Evolutionary conservation across 2,113 vertebrate genomes (phyloP).

Genomic region (Syngnathus typhle): DNA sequence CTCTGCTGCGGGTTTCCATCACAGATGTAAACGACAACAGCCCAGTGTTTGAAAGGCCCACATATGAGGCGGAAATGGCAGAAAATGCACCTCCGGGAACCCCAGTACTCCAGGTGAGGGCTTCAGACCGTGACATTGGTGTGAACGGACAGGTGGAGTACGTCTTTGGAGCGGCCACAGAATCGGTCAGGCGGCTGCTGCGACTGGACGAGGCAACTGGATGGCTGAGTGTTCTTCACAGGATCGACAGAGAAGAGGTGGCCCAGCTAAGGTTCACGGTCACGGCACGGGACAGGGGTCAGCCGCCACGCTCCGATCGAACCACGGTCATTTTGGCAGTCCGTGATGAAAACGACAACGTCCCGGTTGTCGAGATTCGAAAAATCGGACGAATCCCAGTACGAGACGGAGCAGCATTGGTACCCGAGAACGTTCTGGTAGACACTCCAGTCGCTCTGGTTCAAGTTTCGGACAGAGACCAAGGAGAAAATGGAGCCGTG

Average conservation of each 20-base stretch:
- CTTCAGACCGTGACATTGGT: conserved; percentile 85
- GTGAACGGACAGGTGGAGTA: conserved; percentile 96
- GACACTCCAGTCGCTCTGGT: conserved; percentile 92
- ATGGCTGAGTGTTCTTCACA: conserved; percentile 90
- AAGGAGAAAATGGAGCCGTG: conserved; percentile 92
- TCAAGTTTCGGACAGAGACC: conserved; percentile 91
- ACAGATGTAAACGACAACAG: conserved; percentile 97
- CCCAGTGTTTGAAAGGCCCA: conserved; percentile 86
- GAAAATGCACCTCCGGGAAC: conserved; percentile 93
- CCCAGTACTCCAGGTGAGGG: conserved; percentile 88
- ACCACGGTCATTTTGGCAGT: conserved; percentile 87
- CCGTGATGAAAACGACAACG: conserved; percentile 92
- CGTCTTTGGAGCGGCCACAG: conserved; percentile 87
- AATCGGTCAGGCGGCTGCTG: conserved; percentile 82
- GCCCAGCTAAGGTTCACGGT: conserved; percentile 88
- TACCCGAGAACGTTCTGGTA: conserved; percentile 89
- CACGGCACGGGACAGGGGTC: conserved; percentile 86
- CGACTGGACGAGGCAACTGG: conserved; percentile 87
- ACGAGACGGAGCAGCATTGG: conserved; percentile 83
- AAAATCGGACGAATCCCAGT: conserved; percentile 92
- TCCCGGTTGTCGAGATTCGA: conserved; percentile 88
- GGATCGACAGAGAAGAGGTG: conserved; percentile 91
- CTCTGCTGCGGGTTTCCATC: conserved; percentile 87
- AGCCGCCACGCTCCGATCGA: conserved; percentile 87
- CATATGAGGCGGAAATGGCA: conserved; percentile 88